Evolutionary conservation across 2,797 vertebrate species (phyloP), one percentile per base, ranked within the genome.

Genomic region (Coregonus ussuriensis): DNA sequence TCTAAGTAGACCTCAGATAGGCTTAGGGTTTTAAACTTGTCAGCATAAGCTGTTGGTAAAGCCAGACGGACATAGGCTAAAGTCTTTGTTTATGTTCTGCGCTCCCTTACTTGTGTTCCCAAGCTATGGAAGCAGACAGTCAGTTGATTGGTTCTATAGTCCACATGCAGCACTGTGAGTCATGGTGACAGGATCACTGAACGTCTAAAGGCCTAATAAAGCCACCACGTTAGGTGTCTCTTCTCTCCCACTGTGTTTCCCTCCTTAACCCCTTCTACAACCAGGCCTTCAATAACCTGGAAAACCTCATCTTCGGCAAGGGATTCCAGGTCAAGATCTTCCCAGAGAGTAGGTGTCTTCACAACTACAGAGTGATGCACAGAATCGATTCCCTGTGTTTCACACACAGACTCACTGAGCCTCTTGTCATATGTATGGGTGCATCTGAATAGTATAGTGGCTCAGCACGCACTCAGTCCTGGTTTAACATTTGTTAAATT

Each of bases 301-400:
- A 99, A 92, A 98, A 95, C 83, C 86, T 99, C 41, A 83, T 99
- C 18, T 99, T 99, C 11, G 97, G 98, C 18, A 99, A 98, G 81
- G 97, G 98, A 70, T 99, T 99, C 91, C 98, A 99, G 91, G 97
- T 96, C 33, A 99, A 99, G 91, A 97, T 99, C 79, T 99, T 99
- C 82, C 98, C 97, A 0, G 98, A 99, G 86, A 96, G 98, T 99
- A 89, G 97, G 97, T 93, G 16, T 3, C 25, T 37, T 74, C n/a
- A 52, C n/a, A 53, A n/a, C 21, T 3, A 16, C 14, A 31, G 14
- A 66, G 25, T 29, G 29, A 33, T 33, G 4, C 16, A 15, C 31
- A 18, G 2, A 35, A 67, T 6, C 15, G 4, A 67, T 67, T 67
- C 35, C 33, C 56, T 18, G 16, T 59, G 16, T 59, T 59, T 18